Conservation (phyloP, 2,113 vertebrate genomes). For the Nycticorax nycticorax region DNA sequence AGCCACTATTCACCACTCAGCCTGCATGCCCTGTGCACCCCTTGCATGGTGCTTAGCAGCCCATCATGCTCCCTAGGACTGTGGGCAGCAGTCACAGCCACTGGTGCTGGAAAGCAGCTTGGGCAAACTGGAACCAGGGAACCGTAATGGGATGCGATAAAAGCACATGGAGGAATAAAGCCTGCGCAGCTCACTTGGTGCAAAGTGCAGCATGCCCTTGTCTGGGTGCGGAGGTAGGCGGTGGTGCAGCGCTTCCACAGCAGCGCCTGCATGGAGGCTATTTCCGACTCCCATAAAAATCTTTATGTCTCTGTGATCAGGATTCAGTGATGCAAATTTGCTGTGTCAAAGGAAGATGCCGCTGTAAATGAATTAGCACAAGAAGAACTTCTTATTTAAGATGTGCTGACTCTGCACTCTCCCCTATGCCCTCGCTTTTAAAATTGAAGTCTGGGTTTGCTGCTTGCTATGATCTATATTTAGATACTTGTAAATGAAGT, state of each 20-base stretch:
- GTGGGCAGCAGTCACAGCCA: neutral
- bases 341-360: constrained; percentile 63
- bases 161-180: neutral
- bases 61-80: accelerated
- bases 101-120: neutral
- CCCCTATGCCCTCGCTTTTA: constrained; percentile 56
- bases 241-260: constrained; percentile 33
- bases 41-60: neutral
- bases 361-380: constrained; percentile 64
- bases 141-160: neutral
- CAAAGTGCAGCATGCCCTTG: constrained; percentile 48
- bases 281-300: constrained; percentile 53
- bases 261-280: constrained; percentile 13
- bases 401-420: constrained; percentile 63
- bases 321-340: constrained; percentile 52
- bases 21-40: neutral
- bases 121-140: neutral
- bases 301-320: constrained; percentile 54
- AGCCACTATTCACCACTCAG: neutral
- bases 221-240: neutral
- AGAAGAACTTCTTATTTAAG: constrained; percentile 64
- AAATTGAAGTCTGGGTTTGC: constrained; percentile 56
- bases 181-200: neutral
- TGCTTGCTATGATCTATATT: constrained; percentile 66
- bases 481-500: constrained; percentile 54